phyloP scores from a whole-genome alignment of 2,113 vertebrate genomes.

The Cyanocitta stelleri region DNA sequence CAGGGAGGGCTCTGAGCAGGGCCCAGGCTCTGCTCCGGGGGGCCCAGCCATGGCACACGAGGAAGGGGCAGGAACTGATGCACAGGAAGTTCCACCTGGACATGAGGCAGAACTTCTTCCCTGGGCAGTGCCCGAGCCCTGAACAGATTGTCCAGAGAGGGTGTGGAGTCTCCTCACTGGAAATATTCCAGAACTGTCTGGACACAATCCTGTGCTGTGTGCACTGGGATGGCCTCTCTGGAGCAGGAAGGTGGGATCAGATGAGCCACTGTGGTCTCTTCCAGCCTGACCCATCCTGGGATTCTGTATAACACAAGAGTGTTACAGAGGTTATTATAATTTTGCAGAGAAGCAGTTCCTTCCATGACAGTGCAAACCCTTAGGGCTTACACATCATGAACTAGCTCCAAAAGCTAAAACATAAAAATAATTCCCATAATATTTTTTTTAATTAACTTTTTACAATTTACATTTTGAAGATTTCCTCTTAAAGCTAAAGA shows the following conservation, averaged over 20 bases:
- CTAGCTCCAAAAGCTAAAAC: neutral
- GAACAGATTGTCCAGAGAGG: neutral
- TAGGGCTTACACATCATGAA: neutral
- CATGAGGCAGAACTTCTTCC: neutral
- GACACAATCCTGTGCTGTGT: neutral
- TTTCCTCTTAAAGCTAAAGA: neutral
- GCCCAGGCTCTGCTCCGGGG: neutral
- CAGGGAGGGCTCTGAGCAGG: neutral
- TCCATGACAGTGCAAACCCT: neutral
- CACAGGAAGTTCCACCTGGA: neutral
- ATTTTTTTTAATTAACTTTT: neutral
- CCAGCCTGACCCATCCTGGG: neutral
- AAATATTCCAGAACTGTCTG: accelerated
- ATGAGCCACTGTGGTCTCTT: neutral
- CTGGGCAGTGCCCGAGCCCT: accelerated
- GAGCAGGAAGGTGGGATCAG: neutral
- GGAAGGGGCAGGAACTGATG: neutral
- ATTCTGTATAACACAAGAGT: neutral
- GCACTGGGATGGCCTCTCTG: neutral
- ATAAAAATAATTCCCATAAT: neutral
- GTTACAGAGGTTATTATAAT: neutral
- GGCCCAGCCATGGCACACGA: neutral
- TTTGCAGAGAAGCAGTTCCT: neutral
- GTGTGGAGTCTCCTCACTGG: neutral
- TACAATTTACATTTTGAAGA: neutral